Conservation (phyloP, 2,888 invertebrate species). For the Acrobasis repandana region DNA sequence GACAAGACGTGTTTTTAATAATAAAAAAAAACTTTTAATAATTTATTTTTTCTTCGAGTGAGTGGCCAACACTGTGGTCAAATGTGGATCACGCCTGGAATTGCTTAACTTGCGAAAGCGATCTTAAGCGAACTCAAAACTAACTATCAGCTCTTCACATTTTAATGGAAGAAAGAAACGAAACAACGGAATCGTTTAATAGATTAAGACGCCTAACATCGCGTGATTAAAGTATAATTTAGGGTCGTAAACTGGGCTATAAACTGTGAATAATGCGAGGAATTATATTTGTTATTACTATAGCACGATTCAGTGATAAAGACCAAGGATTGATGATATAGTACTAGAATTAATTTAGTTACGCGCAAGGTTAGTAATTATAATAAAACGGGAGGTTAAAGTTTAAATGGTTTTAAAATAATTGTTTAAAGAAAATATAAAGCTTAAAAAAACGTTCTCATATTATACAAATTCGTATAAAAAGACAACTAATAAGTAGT, state of each 20-base stretch:
- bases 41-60: no score
- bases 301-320: slow-evolving; percentile 17
- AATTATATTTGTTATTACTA: slow-evolving; percentile 16
- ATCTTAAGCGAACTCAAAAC: no score
- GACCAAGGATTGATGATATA: slow-evolving; percentile 12
- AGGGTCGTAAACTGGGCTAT: slow-evolving; percentile 17
- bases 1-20: no score
- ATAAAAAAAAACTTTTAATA: no score
- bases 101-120: no score
- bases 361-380: not conserved
- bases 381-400: not conserved
- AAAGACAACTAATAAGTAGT: no score
- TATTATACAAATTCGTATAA: no score
- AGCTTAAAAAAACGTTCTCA: no score
- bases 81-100: no score
- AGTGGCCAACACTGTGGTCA: no score
- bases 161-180: slow-evolving; percentile 4
- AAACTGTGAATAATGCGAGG: slow-evolving; percentile 15
- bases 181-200: slow-evolving; percentile 13
- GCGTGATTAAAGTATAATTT: slow-evolving; percentile 19
- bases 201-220: slow-evolving; percentile 20
- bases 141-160: not conserved
- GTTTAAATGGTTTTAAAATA: not conserved
- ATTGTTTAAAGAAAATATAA: no score
- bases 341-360: not conserved